Conservation (phyloP, 1,140 invertebrate species). For the Ladona fulva region DNA sequence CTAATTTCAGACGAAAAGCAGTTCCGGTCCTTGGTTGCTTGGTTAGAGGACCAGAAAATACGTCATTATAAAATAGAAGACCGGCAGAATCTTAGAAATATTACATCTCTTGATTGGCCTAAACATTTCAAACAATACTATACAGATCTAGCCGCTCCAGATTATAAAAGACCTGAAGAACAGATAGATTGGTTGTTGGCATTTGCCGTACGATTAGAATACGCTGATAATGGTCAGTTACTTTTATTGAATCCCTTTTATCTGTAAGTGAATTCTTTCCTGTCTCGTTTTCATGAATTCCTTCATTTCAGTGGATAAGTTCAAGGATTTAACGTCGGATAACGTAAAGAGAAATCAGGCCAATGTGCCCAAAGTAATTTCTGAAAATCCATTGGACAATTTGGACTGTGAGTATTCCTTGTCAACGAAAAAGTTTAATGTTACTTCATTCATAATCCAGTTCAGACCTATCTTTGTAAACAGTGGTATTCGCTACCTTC, state of each 20-base stretch:
- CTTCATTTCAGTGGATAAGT: conserved; percentile 55
- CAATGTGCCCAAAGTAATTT: conserved; percentile 54
- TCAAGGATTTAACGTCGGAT: conserved; percentile 53
- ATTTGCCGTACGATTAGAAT: conserved; percentile 72
- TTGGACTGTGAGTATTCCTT: conserved; percentile 64
- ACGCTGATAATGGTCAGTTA: conserved; percentile 62
- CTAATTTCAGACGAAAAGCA: conserved; percentile 58
- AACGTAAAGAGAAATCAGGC: conserved; percentile 44
- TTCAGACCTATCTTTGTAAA: no score
- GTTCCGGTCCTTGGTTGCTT: conserved; percentile 70
- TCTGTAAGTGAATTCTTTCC: conserved; percentile 16
- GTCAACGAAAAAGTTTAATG: no score
- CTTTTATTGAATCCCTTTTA: conserved; percentile 26
- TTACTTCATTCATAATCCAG: no score
- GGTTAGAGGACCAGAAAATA: conserved; percentile 93
- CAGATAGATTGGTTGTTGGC: conserved; percentile 80
- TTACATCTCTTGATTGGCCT: conserved; percentile 56
- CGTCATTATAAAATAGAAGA: conserved; percentile 80
- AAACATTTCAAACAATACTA: conserved; percentile 67
- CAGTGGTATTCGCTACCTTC: no score
- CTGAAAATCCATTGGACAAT: conserved; percentile 72
- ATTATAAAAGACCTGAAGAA: conserved; percentile 41
- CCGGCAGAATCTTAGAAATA: conserved; percentile 56
- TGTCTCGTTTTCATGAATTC: conserved; percentile 7
- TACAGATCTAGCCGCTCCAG: conserved; percentile 57